These are phyloP conservation scores for Caenorhabditis zanzibari DNA, from an alignment of 2,888 invertebrate species.

Conservation along the genomic window DNA sequence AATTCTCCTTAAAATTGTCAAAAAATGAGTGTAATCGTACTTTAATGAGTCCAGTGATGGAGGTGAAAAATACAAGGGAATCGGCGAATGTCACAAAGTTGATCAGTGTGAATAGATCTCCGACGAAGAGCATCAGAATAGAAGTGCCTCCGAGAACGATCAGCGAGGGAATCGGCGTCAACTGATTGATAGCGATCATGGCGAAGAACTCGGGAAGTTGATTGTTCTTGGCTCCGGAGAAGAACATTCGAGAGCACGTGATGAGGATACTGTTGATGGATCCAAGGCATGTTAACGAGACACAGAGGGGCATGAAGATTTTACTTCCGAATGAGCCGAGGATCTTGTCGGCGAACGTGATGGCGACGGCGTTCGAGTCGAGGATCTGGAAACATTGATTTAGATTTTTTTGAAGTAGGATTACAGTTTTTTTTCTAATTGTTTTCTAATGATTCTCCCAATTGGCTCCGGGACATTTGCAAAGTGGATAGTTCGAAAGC, in stretches of 20 bases:
- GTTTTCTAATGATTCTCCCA: not conserved
- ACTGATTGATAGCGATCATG: constrained; percentile 84
- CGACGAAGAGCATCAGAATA: constrained; percentile 84
- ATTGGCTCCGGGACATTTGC: too few species aligned
- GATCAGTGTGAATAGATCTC: constrained; percentile 85
- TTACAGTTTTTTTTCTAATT: not conserved
- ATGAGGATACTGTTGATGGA: constrained; percentile 96
- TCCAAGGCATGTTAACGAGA: constrained; percentile 95
- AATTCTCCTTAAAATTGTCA: too few species aligned
- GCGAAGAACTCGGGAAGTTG: constrained; percentile 85
- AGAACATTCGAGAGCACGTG: constrained; percentile 89
- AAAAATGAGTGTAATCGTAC: too few species aligned
- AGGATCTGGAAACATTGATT: constrained; percentile 83
- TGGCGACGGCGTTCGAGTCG: constrained; percentile 91
- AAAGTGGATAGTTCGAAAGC: too few species aligned
- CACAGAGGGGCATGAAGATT: constrained; percentile 93
- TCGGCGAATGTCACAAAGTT: constrained; percentile 85
- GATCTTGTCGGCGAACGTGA: constrained; percentile 93
- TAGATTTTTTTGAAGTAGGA: too few species aligned
- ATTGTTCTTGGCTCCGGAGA: constrained; percentile 85
- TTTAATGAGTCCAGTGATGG: constrained; percentile 84
- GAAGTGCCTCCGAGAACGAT: constrained; percentile 84
- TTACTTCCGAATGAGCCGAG: constrained; percentile 84
- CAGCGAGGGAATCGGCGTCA: constrained; percentile 85
- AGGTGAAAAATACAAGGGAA: constrained; percentile 84